Percentiles rank a stretch among this genome's conserved stretches.
Evolutionary conservation across 2,797 vertebrate genomes (phyloP).

Genomic region (Sebastes dallii): DNA sequence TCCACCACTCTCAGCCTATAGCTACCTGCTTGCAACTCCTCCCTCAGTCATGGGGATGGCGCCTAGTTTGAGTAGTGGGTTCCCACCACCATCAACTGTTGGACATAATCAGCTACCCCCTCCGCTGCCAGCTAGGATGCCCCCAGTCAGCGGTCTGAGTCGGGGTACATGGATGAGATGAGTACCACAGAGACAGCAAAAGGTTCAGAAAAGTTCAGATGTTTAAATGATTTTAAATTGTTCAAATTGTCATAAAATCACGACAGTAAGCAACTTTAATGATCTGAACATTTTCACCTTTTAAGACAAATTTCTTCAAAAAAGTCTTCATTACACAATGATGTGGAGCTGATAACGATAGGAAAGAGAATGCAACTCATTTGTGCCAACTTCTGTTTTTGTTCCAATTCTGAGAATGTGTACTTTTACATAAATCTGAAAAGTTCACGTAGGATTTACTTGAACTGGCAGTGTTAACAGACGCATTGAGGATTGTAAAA

Average conservation of each 20-base stretch:
- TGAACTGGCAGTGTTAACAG: not conserved
- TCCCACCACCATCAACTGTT: conserved; percentile 82
- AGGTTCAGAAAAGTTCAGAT: not conserved
- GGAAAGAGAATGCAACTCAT: not conserved
- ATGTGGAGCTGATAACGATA: not conserved
- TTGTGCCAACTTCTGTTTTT: not conserved
- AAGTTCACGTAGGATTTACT: not conserved
- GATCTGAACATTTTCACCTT: not conserved
- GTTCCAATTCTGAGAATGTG: not conserved
- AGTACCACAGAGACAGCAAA: conserved; percentile 33
- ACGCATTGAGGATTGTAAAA: not conserved
- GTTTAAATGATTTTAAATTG: not conserved
- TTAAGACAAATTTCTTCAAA: not conserved
- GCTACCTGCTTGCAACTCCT: conserved; percentile 74
- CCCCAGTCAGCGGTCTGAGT: conserved; percentile 78
- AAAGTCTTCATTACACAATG: not conserved
- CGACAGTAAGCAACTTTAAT: not conserved
- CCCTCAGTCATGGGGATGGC: conserved; percentile 83
- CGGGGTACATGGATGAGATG: conserved; percentile 91
- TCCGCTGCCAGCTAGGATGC: conserved; percentile 88
- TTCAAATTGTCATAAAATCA: not conserved
- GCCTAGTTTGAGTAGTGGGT: conserved; percentile 81
- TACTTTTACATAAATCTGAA: not conserved
- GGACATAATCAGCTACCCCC: conserved; percentile 88
- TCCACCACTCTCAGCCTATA: conserved; percentile 86